Base-by-base conservation (phyloP, 2,888 invertebrate genomes). In the Oegoconia quadripuncta region DNA sequence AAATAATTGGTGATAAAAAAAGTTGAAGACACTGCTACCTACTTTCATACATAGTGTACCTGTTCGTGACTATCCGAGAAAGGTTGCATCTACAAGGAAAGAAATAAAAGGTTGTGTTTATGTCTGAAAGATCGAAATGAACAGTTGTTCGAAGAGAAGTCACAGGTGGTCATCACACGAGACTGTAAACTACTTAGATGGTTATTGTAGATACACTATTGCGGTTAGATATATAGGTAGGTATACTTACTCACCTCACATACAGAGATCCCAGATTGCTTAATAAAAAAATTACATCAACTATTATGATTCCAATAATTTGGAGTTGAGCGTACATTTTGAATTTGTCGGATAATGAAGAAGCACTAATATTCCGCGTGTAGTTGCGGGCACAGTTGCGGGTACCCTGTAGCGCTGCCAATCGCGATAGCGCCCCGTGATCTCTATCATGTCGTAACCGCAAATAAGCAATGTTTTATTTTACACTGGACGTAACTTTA, bases 41-140 rank as follows among this genome's bases (percentile, higher is more conserved):
- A 77, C 67, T 56, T 67, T 68, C 58, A 56, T 53, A 58, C 64
- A 70, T 72, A 27, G 7, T 5, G 72, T 87, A 87, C 87, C 87
- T 87, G 87, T 70, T 87, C 79, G 69, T 87, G 82, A 80, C 87
- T 87, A 82, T 87, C 87, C 87, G 87, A 87, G 71, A 78, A 87
- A 72, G 87, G 87, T 80, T 83, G 83, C 78, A 87, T 83, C 87
- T 87, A 87, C 84, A 87, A 81, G 77, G 74, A 79, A 74, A 74
- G 67, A 79, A 81, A 77, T 57, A 74, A 69, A 74, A 55, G 64
- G 48, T 46, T 34, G 59, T 64, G 57, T 72, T 71, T 72, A 71
- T 66, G 68, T 50, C 55, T 46, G 54, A 47, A 52, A 53, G 49
- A 50, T 47, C 39, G 26, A 39, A 36, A 41, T 40, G 15, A 42